Percentiles rank a stretch among this genome's conserved stretches.
phyloP scores from a whole-genome alignment of 2,797 vertebrate species.

The Parauchenoglanis punctatus region DNA sequence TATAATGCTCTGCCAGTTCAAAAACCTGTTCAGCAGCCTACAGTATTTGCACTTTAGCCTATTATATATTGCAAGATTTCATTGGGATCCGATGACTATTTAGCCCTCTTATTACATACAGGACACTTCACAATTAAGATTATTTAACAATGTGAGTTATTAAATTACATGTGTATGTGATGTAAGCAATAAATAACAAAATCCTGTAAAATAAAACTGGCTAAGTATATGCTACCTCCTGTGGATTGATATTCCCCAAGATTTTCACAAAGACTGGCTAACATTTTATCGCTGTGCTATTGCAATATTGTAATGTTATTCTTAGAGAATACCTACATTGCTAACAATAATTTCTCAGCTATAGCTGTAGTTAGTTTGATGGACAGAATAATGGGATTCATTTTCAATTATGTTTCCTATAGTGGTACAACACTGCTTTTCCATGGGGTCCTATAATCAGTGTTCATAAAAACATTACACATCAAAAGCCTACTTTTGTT shows the following conservation, averaged over 20 bases:
- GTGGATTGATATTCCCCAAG: not conserved
- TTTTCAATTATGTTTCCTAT: not conserved
- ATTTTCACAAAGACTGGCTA: not conserved
- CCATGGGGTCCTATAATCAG: not conserved
- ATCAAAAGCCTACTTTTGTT: not conserved
- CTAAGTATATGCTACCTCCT: not conserved
- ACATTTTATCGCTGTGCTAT: not conserved
- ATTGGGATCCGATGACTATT: not conserved
- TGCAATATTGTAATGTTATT: not conserved
- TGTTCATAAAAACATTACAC: not conserved
- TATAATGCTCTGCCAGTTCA: constrained; percentile 50
- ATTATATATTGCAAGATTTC: not conserved
- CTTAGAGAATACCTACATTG: not conserved
- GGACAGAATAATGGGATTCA: not conserved
- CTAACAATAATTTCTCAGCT: not conserved
- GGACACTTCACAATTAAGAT: constrained; percentile 16
- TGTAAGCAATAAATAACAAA: constrained; percentile 29
- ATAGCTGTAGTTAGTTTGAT: not conserved
- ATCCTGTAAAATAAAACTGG: not conserved
- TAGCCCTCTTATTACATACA: not conserved
- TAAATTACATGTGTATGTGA: constrained; percentile 14
- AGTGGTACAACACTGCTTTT: not conserved
- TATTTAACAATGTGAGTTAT: constrained; percentile 24
- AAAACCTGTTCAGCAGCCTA: constrained; percentile 62
- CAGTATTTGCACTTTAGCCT: constrained; percentile 57